These are phyloP conservation scores for Meliscaeva auricollis DNA, from an alignment of 2,888 invertebrate genomes.

Conservation along the genomic window DNA sequence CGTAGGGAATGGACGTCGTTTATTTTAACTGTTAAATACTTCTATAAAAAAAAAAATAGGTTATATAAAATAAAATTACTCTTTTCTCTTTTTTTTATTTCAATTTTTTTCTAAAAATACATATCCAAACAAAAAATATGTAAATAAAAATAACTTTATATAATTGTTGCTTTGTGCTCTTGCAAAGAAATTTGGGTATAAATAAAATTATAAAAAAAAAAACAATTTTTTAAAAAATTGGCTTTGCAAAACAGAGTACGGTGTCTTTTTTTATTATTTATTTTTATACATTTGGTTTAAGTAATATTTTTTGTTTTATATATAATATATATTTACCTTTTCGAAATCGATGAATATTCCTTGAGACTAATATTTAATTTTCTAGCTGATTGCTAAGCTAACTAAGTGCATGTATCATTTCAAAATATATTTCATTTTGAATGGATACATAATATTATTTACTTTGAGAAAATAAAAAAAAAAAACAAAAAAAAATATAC, in stretches of 20 bases:
- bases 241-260: background rate
- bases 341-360: slow-evolving; percentile 43
- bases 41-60: no score
- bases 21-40: no score
- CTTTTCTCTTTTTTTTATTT: no score
- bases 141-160: background rate
- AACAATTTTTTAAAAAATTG: background rate
- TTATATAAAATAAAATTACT: no score
- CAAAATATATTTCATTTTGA: slow-evolving; percentile 37
- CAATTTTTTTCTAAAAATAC: no score
- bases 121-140: background rate
- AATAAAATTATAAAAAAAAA: background rate
- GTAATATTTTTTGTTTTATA: slow-evolving; percentile 4
- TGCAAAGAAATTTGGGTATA: background rate
- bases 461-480: background rate
- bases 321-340: slow-evolving; percentile 57
- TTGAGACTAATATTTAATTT: slow-evolving; percentile 28
- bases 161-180: background rate
- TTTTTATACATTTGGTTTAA: slow-evolving; percentile 10
- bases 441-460: slow-evolving; percentile 1
- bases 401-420: slow-evolving; percentile 64
- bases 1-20: no score
- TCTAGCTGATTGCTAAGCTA: slow-evolving; percentile 64
- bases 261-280: slow-evolving; percentile 7
- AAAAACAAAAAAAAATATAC: slow-evolving; percentile 21